Percentiles rank a stretch among this genome's conserved stretches.
Evolutionary conservation across 2,113 vertebrate genomes (phyloP).

Genomic region (Leptosomus discolor): DNA sequence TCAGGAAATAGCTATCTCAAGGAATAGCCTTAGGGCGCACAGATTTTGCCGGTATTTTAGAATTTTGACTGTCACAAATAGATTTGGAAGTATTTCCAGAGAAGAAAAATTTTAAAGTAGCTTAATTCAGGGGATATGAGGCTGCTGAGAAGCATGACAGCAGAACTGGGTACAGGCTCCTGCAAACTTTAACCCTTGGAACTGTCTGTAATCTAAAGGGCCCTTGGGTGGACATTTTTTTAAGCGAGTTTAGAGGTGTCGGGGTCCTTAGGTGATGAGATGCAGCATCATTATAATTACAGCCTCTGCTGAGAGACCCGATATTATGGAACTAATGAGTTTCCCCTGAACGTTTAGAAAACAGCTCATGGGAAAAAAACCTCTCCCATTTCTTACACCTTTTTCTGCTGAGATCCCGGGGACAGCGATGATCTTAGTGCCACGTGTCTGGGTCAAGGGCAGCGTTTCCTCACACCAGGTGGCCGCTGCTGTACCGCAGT

Average conservation of each 20-base stretch:
- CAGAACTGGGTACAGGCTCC: not conserved
- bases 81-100: not conserved
- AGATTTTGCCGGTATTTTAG: not conserved
- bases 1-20: not conserved
- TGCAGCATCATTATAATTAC: not conserved
- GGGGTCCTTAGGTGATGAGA: not conserved
- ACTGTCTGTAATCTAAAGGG: not conserved
- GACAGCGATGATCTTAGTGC: not conserved
- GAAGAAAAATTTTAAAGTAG: not conserved
- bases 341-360: not conserved
- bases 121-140: not conserved
- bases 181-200: not conserved
- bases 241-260: not conserved
- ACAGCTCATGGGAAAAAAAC: not conserved
- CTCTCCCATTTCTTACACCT: not conserved
- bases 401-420: not conserved
- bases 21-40: not conserved
- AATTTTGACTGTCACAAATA: not conserved
- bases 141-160: not conserved
- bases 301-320: not conserved
- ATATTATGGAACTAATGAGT: not conserved
- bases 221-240: not conserved
- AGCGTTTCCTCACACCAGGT: not conserved
- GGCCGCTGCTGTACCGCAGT: not conserved
- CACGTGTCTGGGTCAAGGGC: fast-evolving